phyloP scores from a whole-genome alignment of 2,888 invertebrate genomes.

The Cephus pygmeus region DNA sequence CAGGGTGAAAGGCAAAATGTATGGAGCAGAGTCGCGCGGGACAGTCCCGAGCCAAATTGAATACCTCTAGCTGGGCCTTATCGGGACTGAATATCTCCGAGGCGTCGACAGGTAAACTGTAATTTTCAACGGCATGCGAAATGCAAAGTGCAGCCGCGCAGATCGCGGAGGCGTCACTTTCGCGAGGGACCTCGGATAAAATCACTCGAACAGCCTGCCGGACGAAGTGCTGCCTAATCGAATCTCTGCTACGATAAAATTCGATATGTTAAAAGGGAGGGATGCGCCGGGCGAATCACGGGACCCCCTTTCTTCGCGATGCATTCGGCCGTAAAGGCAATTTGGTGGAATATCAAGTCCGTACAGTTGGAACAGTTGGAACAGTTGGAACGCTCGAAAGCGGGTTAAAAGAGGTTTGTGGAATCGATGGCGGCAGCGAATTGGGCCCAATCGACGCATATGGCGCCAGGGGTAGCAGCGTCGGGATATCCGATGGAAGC shows the following conservation, averaged over 20 bases:
- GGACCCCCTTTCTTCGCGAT: constrained; percentile 3
- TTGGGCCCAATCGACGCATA: background rate
- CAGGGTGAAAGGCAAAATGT: constrained; percentile 46
- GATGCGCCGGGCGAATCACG: background rate
- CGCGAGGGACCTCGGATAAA: background rate
- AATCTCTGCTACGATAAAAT: constrained; percentile 20
- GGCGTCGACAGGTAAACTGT: constrained; percentile 36
- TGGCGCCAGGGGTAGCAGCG: background rate
- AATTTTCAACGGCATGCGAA: constrained; percentile 40
- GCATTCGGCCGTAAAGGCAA: constrained; percentile 30
- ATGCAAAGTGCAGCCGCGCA: constrained; percentile 34
- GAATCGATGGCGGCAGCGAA: background rate
- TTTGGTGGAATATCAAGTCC: constrained; percentile 22
- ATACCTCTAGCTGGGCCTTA: background rate
- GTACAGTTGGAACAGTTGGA: background rate
- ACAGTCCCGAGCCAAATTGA: constrained; percentile 8
- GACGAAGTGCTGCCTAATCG: background rate
- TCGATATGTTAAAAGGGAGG: constrained; percentile 14
- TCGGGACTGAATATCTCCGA: background rate
- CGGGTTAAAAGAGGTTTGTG: background rate
- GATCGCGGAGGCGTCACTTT: constrained; percentile 11
- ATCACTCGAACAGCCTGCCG: background rate
- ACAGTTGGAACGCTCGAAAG: background rate
- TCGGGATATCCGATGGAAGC: background rate
- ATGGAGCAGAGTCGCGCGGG: constrained; percentile 17